phyloP scores from a whole-genome alignment of 2,113 vertebrate genomes.

The Callopanchax toddi region DNA sequence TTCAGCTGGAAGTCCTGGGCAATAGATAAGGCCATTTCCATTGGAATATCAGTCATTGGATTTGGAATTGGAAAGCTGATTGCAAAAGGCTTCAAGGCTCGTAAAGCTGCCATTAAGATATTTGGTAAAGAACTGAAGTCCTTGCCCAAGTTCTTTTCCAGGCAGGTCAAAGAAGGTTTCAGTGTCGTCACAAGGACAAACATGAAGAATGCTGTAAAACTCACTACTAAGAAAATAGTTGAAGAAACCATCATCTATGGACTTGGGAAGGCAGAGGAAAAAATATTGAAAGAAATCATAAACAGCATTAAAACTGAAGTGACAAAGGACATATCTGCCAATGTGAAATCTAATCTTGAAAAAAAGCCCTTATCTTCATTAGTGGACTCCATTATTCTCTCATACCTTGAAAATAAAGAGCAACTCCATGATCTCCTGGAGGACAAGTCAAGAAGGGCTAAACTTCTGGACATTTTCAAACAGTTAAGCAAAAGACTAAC shows the following conservation, averaged over 20 bases:
- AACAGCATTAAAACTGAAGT: not conserved
- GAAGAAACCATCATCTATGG: not conserved
- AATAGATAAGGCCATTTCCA: conserved; percentile 23
- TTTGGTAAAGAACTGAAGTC: conserved; percentile 15
- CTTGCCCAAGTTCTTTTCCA: conserved; percentile 29
- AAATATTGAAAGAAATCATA: conserved; percentile 7
- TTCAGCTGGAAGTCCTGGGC: conserved; percentile 46
- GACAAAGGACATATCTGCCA: fast-evolving
- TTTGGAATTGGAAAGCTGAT: conserved; percentile 38
- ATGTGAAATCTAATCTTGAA: conserved; percentile 18
- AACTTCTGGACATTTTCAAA: conserved; percentile 22
- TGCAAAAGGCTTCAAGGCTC: conserved; percentile 24
- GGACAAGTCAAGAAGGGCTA: not conserved
- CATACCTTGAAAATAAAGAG: conserved; percentile 7
- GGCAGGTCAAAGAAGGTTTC: conserved; percentile 8
- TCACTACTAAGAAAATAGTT: not conserved
- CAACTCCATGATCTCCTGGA: conserved; percentile 10
- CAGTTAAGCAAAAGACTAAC: conserved; percentile 1
- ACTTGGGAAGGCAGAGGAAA: conserved; percentile 16
- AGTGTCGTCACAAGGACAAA: conserved; percentile 5
- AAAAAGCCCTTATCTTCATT: conserved; percentile 9
- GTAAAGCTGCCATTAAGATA: not conserved
- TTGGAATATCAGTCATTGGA: conserved; percentile 15
- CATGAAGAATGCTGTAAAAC: conserved; percentile 23
- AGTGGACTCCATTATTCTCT: conserved; percentile 16